Conservation (phyloP, 1,140 invertebrate species). For the Papilio dardanus region DNA sequence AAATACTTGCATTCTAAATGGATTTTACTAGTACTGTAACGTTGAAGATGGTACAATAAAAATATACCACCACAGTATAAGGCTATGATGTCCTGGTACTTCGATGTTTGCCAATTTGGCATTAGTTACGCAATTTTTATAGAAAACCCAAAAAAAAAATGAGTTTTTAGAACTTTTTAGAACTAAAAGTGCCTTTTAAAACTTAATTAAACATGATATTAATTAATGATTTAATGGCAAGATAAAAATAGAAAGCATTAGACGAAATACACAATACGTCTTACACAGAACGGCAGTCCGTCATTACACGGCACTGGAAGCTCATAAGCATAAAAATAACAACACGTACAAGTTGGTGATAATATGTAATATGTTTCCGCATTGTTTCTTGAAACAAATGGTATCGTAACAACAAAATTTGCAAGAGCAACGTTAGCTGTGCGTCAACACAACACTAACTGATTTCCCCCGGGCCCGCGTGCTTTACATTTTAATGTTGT, state of each 20-base stretch:
- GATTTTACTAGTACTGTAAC: constrained; percentile 7
- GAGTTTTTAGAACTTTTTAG: background rate
- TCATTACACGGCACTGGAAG: no score
- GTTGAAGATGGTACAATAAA: background rate
- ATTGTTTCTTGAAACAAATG: constrained; percentile 25
- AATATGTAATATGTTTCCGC: background rate
- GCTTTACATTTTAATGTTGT: constrained; percentile 39
- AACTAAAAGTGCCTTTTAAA: no score
- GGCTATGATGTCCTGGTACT: background rate
- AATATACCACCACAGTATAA: background rate
- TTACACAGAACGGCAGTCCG: no score
- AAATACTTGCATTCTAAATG: constrained; percentile 23
- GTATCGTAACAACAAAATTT: constrained; percentile 27
- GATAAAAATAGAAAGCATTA: no score
- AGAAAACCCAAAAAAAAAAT: no score
- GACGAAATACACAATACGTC: no score
- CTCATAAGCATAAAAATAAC: no score
- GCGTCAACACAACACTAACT: constrained; percentile 35
- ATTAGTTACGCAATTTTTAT: no score
- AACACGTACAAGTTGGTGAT: background rate
- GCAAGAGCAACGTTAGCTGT: constrained; percentile 29
- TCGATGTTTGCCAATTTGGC: background rate
- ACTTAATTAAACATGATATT: no score
- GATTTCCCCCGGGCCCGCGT: constrained; percentile 33
- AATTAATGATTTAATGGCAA: no score